Evolutionary conservation across 1,140 invertebrate genomes (phyloP), one percentile per base, ranked within the genome.

Genomic region (Sarcophaga peregrina): DNA sequence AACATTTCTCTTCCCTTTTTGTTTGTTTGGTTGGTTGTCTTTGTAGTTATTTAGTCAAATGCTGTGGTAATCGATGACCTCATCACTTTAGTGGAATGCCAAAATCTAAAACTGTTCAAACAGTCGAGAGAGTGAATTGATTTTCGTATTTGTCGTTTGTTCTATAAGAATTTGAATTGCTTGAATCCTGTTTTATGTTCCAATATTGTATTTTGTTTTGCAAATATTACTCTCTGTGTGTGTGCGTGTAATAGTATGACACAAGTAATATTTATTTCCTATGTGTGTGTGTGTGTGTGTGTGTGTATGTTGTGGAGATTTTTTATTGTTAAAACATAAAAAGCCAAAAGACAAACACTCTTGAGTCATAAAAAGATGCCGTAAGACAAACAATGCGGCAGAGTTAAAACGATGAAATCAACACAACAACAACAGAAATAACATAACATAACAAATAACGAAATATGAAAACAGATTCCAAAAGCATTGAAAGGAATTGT

Each of bases 311-410:
- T n/a, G n/a, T n/a, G n/a, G 25, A 4, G 25, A 37, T 82, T 84
- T 84, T 84, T 84, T 84, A 82, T 82, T 84, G 81, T 84, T 82
- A 72, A 82, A 82, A 84, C 68, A 82, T 82, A 82, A 84, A 84
- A 84, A 84, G 83, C 83, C 83, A 81, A 84, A 84, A 82, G 83
- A 54, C 81, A 84, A 84, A 84, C 83, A 84, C 78, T 80, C 81
- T 84, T 68, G 75, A 82, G 83, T 84, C 83, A 84, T 84, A 84
- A 84, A 84, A 84, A 84, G 83, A 84, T 84, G 83, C 83, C 81
- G 17, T 68, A 72, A 80, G 83, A 80, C 83, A 84, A 84, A 84
- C 83, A 84, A 81, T 74, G 62, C 52, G 72, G 81, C 62, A 74
- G 58, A 58, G 13, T 48, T 9, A 9, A 50, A 20, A 20, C 25